Evolutionary conservation across 2,113 vertebrate genomes (phyloP), one percentile per base, ranked within the genome.

Genomic region (Budorcas taxicolor): DNA sequence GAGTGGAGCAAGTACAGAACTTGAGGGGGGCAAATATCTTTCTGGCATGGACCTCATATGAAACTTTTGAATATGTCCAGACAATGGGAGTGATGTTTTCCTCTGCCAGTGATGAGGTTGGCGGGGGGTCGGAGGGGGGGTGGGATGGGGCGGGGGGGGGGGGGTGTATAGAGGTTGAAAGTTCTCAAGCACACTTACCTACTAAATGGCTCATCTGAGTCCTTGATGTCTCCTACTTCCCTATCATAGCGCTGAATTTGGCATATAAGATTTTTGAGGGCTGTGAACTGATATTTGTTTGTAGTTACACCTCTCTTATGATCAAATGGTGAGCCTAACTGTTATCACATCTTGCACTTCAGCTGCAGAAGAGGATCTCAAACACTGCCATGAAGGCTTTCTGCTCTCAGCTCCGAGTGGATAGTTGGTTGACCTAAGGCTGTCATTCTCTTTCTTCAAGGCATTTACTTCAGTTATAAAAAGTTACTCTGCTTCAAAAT

Each of bases 381-480:
- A 62, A 80, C 2, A 58, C 29, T 53, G 10, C 5, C 36, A 25
- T 50, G 47, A 88, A 78, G 64, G 12, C 40, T 23, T 29, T 89
- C 25, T 86, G 84, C 45, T 60, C 90, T 94, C 53, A 92, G 53
- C 7, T 36, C 31, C 4, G 4, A 74, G 15, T n/a, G 14, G 36
- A 62, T 25, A 87, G 58, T 82, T 92, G 15, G 29, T 74, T 90
- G 67, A 96, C 85, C 58, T 27, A 60, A 89, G 36, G 57, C 45
- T 74, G 25, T 47, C 85, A 67, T 60, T 84, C 76, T 91, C 60
- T 97, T 85, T 91, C 82, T 90, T 94, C 45, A 82, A 82, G n/a
- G 15, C 14, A 95, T 97, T 90, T 90, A 90, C 86, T 45, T 90
- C 57, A 53, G 31, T 95, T 92, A 67, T 84, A 94, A 88, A 95